Conservation (phyloP, 2,888 invertebrate genomes). For the Sclerodermus sp. region DNA sequence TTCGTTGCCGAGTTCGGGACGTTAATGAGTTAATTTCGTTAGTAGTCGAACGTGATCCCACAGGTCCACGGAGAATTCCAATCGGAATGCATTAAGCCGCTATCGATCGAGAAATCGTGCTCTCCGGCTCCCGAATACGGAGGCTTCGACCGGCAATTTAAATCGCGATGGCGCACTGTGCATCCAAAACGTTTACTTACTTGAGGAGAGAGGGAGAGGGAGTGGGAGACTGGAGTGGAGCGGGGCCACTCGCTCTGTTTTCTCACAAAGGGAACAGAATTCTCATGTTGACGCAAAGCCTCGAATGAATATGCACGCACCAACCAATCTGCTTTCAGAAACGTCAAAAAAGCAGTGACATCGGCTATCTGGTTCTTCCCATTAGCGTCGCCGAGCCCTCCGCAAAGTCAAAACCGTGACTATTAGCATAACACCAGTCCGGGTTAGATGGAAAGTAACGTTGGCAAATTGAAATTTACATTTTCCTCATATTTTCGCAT, state of each 20-base stretch:
- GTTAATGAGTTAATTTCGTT: constrained; percentile 2
- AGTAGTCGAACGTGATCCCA: not conserved
- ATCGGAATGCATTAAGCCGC: not conserved
- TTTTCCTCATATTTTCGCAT: too few relatives aligned
- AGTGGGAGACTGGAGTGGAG: too few relatives aligned
- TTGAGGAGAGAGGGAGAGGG: not conserved
- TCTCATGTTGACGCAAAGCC: not conserved
- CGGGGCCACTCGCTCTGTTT: not conserved
- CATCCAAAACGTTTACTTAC: constrained; percentile 4
- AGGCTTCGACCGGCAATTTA: constrained; percentile 1
- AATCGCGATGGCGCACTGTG: not conserved
- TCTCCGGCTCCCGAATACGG: not conserved
- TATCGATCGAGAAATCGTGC: not conserved
- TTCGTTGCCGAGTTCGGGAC: not conserved
- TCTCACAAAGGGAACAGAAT: not conserved
- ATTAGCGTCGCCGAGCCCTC: too few relatives aligned
- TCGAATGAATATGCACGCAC: constrained; percentile 3
- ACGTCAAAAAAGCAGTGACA: constrained; percentile 1
- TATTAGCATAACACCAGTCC: too few relatives aligned
- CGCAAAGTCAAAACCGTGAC: too few relatives aligned
- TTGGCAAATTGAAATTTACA: too few relatives aligned
- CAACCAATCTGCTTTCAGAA: not conserved
- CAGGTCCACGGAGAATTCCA: not conserved
- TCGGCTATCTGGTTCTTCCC: not conserved
- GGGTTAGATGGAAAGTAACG: too few relatives aligned